phyloP scores from a whole-genome alignment of 2,888 invertebrate genomes.

The Drosophila subsilvestris region DNA sequence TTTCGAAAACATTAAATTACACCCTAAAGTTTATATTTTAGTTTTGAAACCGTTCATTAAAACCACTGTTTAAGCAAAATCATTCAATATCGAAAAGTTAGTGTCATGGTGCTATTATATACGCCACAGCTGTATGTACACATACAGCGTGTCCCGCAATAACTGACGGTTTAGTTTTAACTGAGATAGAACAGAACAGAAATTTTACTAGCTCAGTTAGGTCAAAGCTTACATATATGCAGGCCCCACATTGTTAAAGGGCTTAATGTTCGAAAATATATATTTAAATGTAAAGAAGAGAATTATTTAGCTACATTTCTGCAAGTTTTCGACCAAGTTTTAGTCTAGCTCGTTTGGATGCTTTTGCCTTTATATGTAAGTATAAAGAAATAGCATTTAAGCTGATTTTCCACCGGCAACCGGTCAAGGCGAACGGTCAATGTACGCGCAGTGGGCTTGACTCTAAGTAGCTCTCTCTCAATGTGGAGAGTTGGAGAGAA shows the following conservation, averaged over 20 bases:
- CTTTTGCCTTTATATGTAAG: neutral
- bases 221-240: too few relatives aligned
- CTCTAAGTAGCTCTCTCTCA: neutral
- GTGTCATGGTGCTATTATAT: too few relatives aligned
- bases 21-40: too few relatives aligned
- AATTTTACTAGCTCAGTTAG: neutral
- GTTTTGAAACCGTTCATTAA: too few relatives aligned
- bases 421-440: slow-evolving; percentile 80
- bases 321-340: slow-evolving; percentile 68
- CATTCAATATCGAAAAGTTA: too few relatives aligned
- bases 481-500: neutral
- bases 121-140: too few relatives aligned
- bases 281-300: slow-evolving; percentile 17
- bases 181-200: too few relatives aligned
- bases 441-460: slow-evolving; percentile 73
- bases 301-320: slow-evolving; percentile 41
- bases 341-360: slow-evolving; percentile 7
- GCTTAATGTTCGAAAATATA: neutral
- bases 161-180: too few relatives aligned
- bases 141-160: too few relatives aligned
- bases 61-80: too few relatives aligned
- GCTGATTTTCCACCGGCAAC: slow-evolving; percentile 63
- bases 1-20: too few relatives aligned
- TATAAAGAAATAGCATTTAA: slow-evolving; percentile 12
- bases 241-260: neutral